Evolutionary conservation across 2,113 vertebrate genomes (phyloP).

Genomic region (Lipotes vexillifer): DNA sequence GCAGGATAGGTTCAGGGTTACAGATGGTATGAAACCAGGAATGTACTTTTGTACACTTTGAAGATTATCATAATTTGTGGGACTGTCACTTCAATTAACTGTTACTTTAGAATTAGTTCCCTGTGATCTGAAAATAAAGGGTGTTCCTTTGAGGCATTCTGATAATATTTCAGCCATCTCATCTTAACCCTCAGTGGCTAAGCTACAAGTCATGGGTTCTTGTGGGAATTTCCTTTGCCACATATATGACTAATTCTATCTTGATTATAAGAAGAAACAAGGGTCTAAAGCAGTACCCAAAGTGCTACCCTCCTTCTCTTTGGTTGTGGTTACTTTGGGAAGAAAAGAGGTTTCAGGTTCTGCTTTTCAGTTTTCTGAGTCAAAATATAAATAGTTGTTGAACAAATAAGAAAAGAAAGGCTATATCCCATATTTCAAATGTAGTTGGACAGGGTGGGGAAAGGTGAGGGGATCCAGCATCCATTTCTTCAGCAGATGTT

Average conservation of each 20-base stretch:
- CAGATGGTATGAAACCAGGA: background rate
- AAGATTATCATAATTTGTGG: background rate
- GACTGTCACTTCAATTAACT: background rate
- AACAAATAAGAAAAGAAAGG: background rate
- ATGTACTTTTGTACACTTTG: background rate
- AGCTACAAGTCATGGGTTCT: background rate
- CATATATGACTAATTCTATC: background rate
- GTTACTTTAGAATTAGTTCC: background rate
- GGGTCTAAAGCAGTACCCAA: background rate
- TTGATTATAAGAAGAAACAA: background rate
- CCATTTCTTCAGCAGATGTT: background rate
- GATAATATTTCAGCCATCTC: background rate
- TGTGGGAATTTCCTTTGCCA: background rate
- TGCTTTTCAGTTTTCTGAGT: background rate
- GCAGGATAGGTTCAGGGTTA: background rate
- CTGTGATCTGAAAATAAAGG: background rate
- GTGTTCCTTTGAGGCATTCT: background rate
- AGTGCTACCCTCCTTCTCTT: background rate
- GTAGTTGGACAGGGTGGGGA: background rate
- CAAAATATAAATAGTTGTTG: background rate
- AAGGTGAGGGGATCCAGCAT: background rate
- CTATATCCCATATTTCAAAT: background rate
- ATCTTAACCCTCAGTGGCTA: background rate
- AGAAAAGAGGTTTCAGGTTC: background rate
- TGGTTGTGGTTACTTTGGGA: background rate